A percentile compares a stretch with the other conserved stretches of the same genome.
phyloP scores from a whole-genome alignment of 2,113 vertebrate genomes.

The Prunella himalayana region DNA sequence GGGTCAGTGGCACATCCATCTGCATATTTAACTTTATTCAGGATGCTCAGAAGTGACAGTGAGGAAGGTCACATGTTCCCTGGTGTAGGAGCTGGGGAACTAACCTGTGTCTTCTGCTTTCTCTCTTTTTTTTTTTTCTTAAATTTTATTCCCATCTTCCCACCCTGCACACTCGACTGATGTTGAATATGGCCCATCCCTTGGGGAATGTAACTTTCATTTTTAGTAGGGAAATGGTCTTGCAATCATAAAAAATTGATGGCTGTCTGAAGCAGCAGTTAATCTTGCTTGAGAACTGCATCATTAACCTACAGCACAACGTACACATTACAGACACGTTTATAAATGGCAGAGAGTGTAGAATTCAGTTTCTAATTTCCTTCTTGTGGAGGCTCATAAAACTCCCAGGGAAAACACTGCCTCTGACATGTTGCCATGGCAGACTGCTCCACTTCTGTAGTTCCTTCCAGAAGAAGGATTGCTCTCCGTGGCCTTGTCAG shows the following conservation, averaged over 20 bases:
- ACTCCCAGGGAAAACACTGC: neutral
- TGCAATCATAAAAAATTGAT: conserved; percentile 55
- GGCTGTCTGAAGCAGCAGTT: conserved; percentile 40
- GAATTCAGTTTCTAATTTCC: conserved; percentile 47
- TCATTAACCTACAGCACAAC: conserved; percentile 57
- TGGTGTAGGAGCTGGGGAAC: neutral
- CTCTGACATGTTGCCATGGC: neutral
- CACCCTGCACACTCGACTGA: neutral
- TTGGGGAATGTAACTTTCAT: neutral
- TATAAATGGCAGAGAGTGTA: conserved; percentile 30
- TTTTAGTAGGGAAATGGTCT: conserved; percentile 37
- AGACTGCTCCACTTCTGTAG: neutral
- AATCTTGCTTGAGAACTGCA: conserved; percentile 50
- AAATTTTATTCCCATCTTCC: neutral
- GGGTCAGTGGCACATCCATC: neutral
- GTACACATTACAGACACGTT: conserved; percentile 2
- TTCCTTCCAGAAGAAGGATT: neutral
- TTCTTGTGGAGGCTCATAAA: conserved; percentile 32
- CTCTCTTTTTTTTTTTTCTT: neutral
- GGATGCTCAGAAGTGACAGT: neutral
- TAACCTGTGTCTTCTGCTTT: neutral
- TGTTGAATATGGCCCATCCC: neutral
- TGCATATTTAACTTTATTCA: neutral
- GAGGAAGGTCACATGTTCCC: neutral
- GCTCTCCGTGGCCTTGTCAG: neutral